phyloP scores from a whole-genome alignment of 2,113 vertebrate species.

The Cephalopholis sonnerati region DNA sequence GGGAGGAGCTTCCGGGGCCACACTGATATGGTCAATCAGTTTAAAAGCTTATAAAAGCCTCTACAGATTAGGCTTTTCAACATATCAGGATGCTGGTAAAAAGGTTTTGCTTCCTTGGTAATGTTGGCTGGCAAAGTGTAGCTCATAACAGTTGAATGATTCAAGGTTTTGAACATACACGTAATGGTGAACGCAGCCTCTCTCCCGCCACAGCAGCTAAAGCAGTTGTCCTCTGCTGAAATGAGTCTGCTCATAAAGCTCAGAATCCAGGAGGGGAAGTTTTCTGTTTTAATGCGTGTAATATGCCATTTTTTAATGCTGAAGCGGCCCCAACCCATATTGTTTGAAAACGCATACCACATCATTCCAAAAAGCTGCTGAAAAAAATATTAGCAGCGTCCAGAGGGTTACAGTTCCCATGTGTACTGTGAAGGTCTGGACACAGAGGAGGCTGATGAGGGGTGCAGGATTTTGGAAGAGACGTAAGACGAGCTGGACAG shows the following conservation, averaged over 20 bases:
- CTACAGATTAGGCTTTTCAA: conserved; percentile 65
- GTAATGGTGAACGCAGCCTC: conserved; percentile 62
- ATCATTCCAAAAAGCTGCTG: conserved; percentile 53
- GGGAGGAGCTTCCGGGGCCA: conserved; percentile 37
- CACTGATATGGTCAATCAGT: conserved; percentile 68
- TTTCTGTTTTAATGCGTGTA: conserved; percentile 55
- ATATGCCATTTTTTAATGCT: conserved; percentile 58
- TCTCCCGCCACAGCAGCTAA: conserved; percentile 58
- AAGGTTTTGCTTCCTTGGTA: conserved; percentile 51
- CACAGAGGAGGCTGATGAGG: conserved; percentile 55
- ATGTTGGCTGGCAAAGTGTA: conserved; percentile 48
- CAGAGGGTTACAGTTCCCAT: conserved; percentile 61
- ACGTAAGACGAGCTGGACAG: conserved; percentile 62
- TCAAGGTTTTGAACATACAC: conserved; percentile 44
- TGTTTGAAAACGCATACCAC: conserved; percentile 40
- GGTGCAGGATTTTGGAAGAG: conserved; percentile 64
- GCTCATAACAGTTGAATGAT: conserved; percentile 50
- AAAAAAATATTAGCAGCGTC: conserved; percentile 25
- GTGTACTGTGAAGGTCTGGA: conserved; percentile 66
- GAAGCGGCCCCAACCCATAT: conserved; percentile 17
- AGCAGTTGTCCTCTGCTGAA: conserved; percentile 66
- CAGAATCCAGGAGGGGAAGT: conserved; percentile 39
- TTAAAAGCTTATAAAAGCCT: conserved; percentile 73
- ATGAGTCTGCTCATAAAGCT: conserved; percentile 63
- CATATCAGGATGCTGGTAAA: conserved; percentile 70